A percentile compares a stretch with the other conserved stretches of the same genome.
phyloP scores from a whole-genome alignment of 2,113 vertebrate species.

The Tetrao urogallus region DNA sequence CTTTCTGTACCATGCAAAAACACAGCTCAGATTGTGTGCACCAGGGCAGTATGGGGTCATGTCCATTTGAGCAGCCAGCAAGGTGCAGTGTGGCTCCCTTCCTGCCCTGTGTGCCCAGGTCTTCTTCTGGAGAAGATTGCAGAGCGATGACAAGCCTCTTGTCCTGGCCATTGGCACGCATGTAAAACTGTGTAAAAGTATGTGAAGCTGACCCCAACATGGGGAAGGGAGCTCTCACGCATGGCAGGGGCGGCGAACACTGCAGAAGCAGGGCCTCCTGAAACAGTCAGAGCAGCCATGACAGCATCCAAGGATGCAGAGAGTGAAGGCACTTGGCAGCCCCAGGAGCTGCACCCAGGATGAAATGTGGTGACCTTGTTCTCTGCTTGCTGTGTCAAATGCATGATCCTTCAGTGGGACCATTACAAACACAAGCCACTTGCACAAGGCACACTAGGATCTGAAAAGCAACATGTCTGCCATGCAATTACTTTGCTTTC shows the following conservation, averaged over 20 bases:
- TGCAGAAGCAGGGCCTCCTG: background rate
- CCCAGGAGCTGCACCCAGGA: background rate
- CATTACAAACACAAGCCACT: background rate
- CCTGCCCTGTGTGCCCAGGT: background rate
- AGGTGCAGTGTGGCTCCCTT: accelerated
- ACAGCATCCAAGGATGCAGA: background rate
- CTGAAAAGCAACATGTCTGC: background rate
- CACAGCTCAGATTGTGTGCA: background rate
- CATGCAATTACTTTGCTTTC: background rate
- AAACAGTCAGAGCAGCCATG: background rate
- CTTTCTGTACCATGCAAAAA: background rate
- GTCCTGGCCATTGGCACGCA: background rate
- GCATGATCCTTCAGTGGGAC: background rate
- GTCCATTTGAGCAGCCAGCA: background rate
- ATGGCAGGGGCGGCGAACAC: too few species aligned
- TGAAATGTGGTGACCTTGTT: background rate
- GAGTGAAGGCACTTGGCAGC: background rate
- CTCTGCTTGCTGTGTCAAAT: background rate
- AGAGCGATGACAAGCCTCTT: background rate
- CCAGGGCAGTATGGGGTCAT: too few species aligned
- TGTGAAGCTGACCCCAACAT: background rate
- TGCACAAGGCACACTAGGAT: background rate
- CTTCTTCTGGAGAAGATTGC: background rate
- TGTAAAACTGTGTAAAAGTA: background rate
- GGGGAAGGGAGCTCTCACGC: background rate